Conservation (phyloP, 1,140 invertebrate species). For the Sycophaga agraensis region DNA sequence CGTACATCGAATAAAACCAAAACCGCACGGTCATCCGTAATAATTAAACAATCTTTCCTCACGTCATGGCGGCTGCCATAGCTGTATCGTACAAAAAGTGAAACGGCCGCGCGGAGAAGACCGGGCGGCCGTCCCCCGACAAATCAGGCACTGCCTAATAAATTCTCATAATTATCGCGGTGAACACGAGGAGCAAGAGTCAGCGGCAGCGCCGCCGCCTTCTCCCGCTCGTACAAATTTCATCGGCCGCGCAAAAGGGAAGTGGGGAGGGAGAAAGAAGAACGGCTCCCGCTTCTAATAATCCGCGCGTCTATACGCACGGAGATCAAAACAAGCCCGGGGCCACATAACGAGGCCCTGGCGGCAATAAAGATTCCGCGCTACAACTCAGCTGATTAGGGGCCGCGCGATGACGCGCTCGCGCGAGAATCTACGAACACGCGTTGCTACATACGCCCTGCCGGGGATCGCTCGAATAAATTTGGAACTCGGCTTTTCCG, state of each 20-base stretch:
- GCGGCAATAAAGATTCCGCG: constrained; percentile 41
- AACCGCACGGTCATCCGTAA: background rate
- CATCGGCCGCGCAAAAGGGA: constrained; percentile 31
- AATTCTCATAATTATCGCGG: constrained; percentile 10
- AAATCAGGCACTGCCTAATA: background rate
- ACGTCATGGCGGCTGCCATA: too few relatives aligned
- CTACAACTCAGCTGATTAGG: constrained; percentile 41
- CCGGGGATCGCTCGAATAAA: background rate
- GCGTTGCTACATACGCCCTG: constrained; percentile 35
- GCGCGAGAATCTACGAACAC: constrained; percentile 41
- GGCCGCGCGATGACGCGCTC: constrained; percentile 37
- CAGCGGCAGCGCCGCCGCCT: too few relatives aligned
- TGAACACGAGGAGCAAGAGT: constrained; percentile 3
- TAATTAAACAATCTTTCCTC: constrained; percentile 1
- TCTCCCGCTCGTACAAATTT: constrained; percentile 27
- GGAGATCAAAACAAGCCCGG: constrained; percentile 2
- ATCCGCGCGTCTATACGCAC: constrained; percentile 31
- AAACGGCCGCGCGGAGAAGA: too few relatives aligned
- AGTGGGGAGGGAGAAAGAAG: too few relatives aligned
- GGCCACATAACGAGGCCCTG: constrained; percentile 44
- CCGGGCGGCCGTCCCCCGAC: background rate
- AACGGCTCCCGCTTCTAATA: constrained; percentile 39
- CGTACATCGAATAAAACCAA: background rate
- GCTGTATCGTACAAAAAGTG: too few relatives aligned
- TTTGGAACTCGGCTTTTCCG: background rate